Evolutionary conservation across 2,797 vertebrate species (phyloP), one percentile per base, ranked within the genome.

Genomic region (Scarus forsteni): DNA sequence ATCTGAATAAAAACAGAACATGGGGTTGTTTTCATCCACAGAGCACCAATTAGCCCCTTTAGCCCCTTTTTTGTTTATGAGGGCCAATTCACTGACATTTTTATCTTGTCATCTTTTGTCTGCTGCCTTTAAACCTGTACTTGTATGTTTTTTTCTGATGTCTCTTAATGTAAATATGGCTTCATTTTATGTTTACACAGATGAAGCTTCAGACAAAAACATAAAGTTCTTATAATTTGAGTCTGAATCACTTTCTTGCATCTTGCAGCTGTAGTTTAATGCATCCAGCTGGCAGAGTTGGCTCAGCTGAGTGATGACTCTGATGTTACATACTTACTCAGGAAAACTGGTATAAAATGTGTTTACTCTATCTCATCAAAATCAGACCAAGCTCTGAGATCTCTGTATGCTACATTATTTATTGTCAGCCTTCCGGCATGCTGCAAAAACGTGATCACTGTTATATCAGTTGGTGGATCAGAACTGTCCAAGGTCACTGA

Each of bases 201-300:
- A 27, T 27, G 27, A 27, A 27, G 27, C 27, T 27, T 27, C 27
- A 27, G 4, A 27, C 4, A 4, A 27, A 27, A 2, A 27, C 2
- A 27, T 27, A 27, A 27, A 27, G 27, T 27, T 27, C 27, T 27
- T 27, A 27, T 27, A 27, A 27, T 27, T 27, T 27, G 27, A 27
- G 27, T 27, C 27, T 27, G 27, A 27, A 27, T 27, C 27, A 27
- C 27, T 27, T 27, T 27, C 4, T 2, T 35, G 12, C 62, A 10
- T 38, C n/a, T 15, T 44, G 35, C 59, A 44, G 57, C 53, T 50
- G 52, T 54, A 63, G 36, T 14, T 38, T 58, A 42, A 58, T 48
- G 27, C 1, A 35, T 39, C 15, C 19, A 19, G 35, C 10, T 27
- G 48, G 42, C n/a, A 70, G 15, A 43, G 38, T 60, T n/a, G 42